These are phyloP conservation scores for Rhinoderma darwinii DNA, from an alignment of 2,113 vertebrate genomes.

Conservation along the genomic window DNA sequence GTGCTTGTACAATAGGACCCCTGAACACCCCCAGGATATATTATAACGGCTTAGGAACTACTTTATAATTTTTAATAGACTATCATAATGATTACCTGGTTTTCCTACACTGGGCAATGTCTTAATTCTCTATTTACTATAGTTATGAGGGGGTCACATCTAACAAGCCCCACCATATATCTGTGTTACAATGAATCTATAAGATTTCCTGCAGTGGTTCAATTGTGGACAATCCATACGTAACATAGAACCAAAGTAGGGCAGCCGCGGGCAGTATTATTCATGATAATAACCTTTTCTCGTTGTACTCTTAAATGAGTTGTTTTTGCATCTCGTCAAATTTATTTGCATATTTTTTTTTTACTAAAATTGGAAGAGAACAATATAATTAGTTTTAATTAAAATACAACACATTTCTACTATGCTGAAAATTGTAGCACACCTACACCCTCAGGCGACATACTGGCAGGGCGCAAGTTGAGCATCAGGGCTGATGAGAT, in stretches of 20 bases:
- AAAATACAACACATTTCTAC: not conserved
- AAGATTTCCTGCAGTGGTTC: not conserved
- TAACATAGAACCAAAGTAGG: constrained; percentile 6
- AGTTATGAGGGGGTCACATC: not conserved
- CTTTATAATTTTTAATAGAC: no score
- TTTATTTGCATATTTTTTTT: constrained; percentile 22
- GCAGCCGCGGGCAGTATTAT: not conserved
- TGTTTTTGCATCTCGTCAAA: not conserved
- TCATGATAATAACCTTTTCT: not conserved
- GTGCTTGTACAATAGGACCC: no score
- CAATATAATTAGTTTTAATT: constrained; percentile 20
- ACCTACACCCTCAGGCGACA: not conserved
- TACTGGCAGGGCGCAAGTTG: not conserved
- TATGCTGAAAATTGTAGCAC: not conserved
- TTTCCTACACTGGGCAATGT: no score
- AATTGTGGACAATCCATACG: not conserved
- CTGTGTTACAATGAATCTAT: not conserved
- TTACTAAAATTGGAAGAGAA: constrained; percentile 6
- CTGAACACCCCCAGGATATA: no score
- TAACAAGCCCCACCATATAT: not conserved
- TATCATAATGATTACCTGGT: no score
- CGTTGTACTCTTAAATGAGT: not conserved
- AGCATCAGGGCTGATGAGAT: not conserved
- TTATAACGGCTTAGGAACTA: no score
- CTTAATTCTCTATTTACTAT: not conserved